A percentile compares a stretch with the other conserved stretches of the same genome.
phyloP scores from a whole-genome alignment of 2,113 vertebrate species.

The Centrocercus urophasianus region DNA sequence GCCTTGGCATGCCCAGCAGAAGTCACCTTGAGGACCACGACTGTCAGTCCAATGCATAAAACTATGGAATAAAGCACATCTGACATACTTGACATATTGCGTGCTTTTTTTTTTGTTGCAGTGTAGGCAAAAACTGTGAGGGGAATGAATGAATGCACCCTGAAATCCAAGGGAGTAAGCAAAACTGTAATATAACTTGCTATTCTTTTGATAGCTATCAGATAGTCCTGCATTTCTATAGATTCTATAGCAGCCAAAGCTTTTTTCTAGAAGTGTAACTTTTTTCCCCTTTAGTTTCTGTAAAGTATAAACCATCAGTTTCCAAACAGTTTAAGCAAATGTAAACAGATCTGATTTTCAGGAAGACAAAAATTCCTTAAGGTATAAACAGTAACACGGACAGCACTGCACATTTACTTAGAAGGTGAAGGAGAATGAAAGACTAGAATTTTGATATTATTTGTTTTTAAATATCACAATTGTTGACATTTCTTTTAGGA shows the following conservation, averaged over 20 bases:
- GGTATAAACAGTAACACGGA: neutral
- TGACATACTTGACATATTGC: neutral
- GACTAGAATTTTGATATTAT: neutral
- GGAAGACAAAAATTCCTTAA: neutral
- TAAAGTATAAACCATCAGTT: neutral
- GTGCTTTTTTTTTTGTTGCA: neutral
- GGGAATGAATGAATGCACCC: conserved; percentile 30
- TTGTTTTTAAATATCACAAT: neutral
- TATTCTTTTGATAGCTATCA: neutral
- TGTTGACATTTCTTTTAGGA: neutral
- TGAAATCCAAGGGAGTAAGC: neutral
- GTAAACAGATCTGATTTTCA: neutral
- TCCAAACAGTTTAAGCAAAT: neutral
- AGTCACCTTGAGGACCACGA: neutral
- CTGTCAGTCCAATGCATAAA: neutral
- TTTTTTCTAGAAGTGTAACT: neutral
- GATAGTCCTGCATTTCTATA: neutral
- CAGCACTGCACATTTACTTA: neutral
- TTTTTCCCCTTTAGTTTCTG: neutral
- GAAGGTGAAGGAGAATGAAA: neutral
- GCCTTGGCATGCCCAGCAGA: neutral
- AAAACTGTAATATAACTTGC: neutral
- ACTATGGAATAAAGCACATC: neutral
- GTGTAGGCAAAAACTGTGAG: neutral
- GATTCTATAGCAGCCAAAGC: neutral